phyloP scores from a whole-genome alignment of 2,797 vertebrate species.

The Hypotaenidia okinawae region DNA sequence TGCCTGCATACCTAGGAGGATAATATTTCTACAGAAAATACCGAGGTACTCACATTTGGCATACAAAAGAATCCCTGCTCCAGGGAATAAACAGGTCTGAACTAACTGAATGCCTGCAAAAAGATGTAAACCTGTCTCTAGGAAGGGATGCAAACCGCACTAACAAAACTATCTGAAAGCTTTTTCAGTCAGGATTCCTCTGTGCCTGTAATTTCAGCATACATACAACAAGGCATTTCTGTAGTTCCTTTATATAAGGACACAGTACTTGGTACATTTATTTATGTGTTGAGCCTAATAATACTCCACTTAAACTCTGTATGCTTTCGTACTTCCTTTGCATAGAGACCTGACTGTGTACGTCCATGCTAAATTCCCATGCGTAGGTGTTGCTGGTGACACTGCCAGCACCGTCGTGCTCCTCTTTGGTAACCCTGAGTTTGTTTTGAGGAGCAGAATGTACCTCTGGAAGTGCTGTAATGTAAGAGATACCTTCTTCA shows the following conservation, averaged over 20 bases:
- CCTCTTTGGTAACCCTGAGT: neutral
- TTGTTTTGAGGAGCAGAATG: neutral
- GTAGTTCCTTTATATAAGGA: neutral
- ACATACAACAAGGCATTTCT: rapidly evolving
- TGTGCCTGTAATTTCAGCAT: neutral
- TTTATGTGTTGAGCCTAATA: neutral
- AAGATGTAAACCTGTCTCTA: neutral
- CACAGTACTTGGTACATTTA: neutral
- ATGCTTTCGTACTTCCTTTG: neutral
- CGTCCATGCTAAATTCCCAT: neutral
- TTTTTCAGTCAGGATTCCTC: neutral
- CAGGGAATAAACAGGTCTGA: neutral
- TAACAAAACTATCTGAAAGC: neutral
- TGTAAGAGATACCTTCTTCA: neutral
- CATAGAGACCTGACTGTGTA: neutral
- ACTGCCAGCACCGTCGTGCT: rapidly evolving
- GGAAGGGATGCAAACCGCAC: neutral
- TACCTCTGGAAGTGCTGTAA: neutral
- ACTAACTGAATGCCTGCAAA: neutral
- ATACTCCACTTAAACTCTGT: neutral
- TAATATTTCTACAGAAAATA: neutral
- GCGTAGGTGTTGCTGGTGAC: neutral
- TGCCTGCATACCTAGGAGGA: neutral
- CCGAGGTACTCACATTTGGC: neutral
- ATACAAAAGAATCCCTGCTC: neutral